Base-by-base conservation (phyloP, 2,113 vertebrate species). In the Phyllopteryx taeniolatus region DNA sequence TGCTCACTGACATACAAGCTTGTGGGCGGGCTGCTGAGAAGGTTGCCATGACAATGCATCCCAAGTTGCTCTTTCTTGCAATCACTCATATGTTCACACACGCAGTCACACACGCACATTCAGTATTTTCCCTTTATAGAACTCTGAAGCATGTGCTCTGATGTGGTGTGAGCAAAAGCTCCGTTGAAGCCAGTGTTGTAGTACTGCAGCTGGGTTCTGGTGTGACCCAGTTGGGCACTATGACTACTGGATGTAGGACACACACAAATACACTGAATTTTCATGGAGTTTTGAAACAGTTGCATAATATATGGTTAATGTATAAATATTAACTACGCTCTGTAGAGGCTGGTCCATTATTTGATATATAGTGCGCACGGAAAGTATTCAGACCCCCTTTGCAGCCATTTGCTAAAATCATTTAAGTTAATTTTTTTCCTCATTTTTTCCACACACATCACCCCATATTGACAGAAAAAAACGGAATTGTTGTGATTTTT, bases 1-100 rank as follows among this genome's bases (percentile, higher is more conserved):
- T 91, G 91, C 93, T 92, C 92, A 92, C 91, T 87, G 93, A 94
- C 93, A 91, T 85, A 91, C 91, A 91, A 80, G 83, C 92, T 92
- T 81, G 86, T 89, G 86, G 93, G 94, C 91, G 92, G 93, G 89
- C 93, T 92, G 86, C 92, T 88, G 84, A 90, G 81, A 88, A 73
- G 88, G 94, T 94, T 88, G 93, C 91, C 93, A 93, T 93, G 92
- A 94, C 93, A 96, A 96, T 94, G 92, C 91, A 92, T 93, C 93
- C 86, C 91, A 91, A 92, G 93, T 91, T 92, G 92, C 92, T 84
- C 77, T 87, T 82, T 76, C 78, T 90, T 88, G 81, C 87, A 70
- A 66, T 80, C 83, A 70, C 72, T 71, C 44, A 1, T 43, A 60
- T 42, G 46, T 49, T 60, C 57, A 6, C 60, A 68, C 47, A 56